phyloP scores from a whole-genome alignment of 2,113 vertebrate species.

The Chiloscyllium plagiosum region DNA sequence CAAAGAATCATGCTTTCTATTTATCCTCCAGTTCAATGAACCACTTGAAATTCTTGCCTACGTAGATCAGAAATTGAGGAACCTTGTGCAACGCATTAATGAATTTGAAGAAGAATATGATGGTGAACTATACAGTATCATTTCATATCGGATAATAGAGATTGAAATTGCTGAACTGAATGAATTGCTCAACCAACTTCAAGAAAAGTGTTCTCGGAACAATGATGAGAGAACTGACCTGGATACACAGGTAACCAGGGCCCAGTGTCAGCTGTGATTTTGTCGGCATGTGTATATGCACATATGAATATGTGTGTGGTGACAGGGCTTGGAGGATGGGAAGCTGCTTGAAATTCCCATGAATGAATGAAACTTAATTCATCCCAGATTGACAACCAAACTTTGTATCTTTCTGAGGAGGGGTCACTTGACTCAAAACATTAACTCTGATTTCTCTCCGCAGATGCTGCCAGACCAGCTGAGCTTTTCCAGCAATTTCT shows the following conservation, averaged over 20 bases:
- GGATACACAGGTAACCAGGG: slow-evolving; percentile 42
- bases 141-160: slow-evolving; percentile 55
- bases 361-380: neutral
- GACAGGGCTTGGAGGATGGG: neutral
- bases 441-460: too few species aligned
- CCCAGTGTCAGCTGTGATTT: neutral
- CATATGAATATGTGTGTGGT: neutral
- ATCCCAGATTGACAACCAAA: neutral
- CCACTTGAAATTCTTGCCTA: slow-evolving; percentile 50
- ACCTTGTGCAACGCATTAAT: slow-evolving; percentile 46
- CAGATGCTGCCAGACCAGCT: too few species aligned
- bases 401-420: neutral
- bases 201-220: slow-evolving; percentile 40
- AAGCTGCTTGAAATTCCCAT: neutral
- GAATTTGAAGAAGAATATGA: slow-evolving; percentile 55
- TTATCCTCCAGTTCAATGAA: slow-evolving; percentile 43
- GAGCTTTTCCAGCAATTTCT: too few species aligned
- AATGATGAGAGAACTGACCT: slow-evolving; percentile 34
- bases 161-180: slow-evolving; percentile 53
- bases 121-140: slow-evolving; percentile 48
- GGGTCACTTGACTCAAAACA: too few species aligned
- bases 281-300: neutral
- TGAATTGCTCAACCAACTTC: slow-evolving; percentile 51
- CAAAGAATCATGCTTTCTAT: neutral
- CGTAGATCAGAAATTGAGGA: slow-evolving; percentile 48